phyloP scores from a whole-genome alignment of 2,113 vertebrate genomes.

The Coregonus clupeaformis region DNA sequence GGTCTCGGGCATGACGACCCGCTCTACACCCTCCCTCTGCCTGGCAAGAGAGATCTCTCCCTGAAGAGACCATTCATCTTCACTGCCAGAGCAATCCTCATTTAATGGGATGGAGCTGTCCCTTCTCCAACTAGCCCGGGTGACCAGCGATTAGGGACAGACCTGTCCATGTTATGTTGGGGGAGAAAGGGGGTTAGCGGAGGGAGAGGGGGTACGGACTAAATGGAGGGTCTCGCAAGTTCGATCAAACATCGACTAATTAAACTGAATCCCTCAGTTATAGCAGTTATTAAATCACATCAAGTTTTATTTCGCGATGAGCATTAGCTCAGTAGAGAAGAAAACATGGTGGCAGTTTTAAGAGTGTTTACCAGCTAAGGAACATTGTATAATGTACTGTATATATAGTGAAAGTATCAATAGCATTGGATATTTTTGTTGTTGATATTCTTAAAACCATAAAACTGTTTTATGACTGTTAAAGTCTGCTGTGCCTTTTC shows the following conservation, averaged over 20 bases:
- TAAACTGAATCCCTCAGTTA: too few relatives aligned
- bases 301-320: not conserved
- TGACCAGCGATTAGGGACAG: slow-evolving; percentile 54
- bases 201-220: not conserved
- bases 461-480: not conserved
- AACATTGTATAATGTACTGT: not conserved
- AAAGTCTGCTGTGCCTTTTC: not conserved
- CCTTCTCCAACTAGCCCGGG: slow-evolving; percentile 49
- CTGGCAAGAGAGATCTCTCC: slow-evolving; percentile 69
- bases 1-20: slow-evolving; percentile 81
- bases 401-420: too few relatives aligned
- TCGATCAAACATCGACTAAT: too few relatives aligned
- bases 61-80: slow-evolving; percentile 75
- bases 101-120: slow-evolving; percentile 71
- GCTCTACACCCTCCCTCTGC: slow-evolving; percentile 20
- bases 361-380: not conserved
- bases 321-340: too few relatives aligned
- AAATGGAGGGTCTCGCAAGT: not conserved
- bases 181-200: not conserved
- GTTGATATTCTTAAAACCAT: too few relatives aligned
- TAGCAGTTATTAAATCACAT: too few relatives aligned
- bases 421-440: not conserved
- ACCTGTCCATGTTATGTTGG: slow-evolving; percentile 37
- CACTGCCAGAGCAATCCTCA: slow-evolving; percentile 65
- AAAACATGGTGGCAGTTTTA: not conserved